Conservation (phyloP, 2,797 vertebrate species). For the Leptoclinus maculatus region DNA sequence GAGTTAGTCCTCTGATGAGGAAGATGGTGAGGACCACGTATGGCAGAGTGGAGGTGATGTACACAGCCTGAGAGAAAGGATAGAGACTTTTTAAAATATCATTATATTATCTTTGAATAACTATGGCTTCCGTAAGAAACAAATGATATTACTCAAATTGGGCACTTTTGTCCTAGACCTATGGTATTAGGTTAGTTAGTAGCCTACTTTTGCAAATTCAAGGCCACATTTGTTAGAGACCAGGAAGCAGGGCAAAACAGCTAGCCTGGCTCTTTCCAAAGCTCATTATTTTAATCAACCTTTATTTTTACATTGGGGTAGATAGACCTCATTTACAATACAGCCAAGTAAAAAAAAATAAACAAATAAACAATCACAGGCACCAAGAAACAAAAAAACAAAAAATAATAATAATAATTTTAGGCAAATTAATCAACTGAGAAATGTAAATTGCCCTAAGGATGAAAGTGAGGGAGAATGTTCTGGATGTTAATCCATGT, state of each 20-base stretch:
- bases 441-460: not conserved
- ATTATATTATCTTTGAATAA: not conserved
- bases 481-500: not conserved
- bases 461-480: not conserved
- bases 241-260: not conserved
- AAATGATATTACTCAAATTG: not conserved
- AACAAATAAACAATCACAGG: not conserved
- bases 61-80: constrained; percentile 86
- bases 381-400: not conserved
- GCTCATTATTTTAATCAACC: not conserved
- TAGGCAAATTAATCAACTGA: not conserved
- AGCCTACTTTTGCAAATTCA: not conserved
- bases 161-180: not conserved
- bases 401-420: not conserved
- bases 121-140: not conserved
- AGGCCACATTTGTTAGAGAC: not conserved
- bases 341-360: too few species aligned
- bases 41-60: constrained; percentile 90
- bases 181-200: not conserved
- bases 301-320: not conserved
- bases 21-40: constrained; percentile 92
- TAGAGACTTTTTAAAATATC: not conserved
- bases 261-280: too few species aligned
- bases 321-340: not conserved
- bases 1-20: constrained; percentile 88